A percentile compares a stretch with the other conserved stretches of the same genome.
Evolutionary conservation across 2,888 invertebrate genomes (phyloP).

Genomic region (Tenthredo scrophulariae): DNA sequence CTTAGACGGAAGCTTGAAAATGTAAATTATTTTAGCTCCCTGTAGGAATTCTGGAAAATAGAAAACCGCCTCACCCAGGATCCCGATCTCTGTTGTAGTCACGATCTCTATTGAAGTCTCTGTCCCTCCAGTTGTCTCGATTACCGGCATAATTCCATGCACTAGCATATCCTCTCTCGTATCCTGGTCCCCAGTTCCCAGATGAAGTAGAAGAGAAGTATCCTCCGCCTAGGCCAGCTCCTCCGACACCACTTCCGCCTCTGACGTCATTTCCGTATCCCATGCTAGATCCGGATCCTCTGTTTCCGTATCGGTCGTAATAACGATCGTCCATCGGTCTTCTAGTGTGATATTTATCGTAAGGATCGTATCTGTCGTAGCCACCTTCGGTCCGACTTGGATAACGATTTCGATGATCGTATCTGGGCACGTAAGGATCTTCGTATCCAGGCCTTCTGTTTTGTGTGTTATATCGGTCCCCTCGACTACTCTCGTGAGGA

Average conservation of each 20-base stretch:
- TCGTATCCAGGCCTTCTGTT: constrained; percentile 61
- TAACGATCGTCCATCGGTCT: constrained; percentile 67
- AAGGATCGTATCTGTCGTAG: constrained; percentile 67
- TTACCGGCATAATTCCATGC: constrained; percentile 70
- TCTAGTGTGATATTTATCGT: constrained; percentile 64
- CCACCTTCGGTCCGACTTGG: constrained; percentile 58
- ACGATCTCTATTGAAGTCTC: constrained; percentile 68
- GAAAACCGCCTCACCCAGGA: constrained; percentile 57
- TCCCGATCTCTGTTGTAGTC: constrained; percentile 67
- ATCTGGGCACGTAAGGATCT: constrained; percentile 65
- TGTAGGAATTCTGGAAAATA: constrained; percentile 6
- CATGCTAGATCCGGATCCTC: constrained; percentile 33
- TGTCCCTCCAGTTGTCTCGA: constrained; percentile 66
- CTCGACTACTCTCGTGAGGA: constrained; percentile 63
- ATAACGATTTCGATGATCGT: constrained; percentile 63
- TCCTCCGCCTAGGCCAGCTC: constrained; percentile 55
- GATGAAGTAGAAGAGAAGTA: constrained; percentile 65
- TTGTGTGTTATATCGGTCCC: constrained; percentile 64
- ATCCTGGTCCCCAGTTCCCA: constrained; percentile 66
- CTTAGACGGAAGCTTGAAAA: background rate
- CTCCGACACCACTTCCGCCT: background rate
- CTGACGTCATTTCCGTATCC: constrained; percentile 61
- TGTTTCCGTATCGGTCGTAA: constrained; percentile 59
- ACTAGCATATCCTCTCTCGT: constrained; percentile 69
- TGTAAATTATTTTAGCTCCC: background rate